Evolutionary conservation across 92 coral and sea anemone species (phyloP).

Genomic region (Montipora capitata): DNA sequence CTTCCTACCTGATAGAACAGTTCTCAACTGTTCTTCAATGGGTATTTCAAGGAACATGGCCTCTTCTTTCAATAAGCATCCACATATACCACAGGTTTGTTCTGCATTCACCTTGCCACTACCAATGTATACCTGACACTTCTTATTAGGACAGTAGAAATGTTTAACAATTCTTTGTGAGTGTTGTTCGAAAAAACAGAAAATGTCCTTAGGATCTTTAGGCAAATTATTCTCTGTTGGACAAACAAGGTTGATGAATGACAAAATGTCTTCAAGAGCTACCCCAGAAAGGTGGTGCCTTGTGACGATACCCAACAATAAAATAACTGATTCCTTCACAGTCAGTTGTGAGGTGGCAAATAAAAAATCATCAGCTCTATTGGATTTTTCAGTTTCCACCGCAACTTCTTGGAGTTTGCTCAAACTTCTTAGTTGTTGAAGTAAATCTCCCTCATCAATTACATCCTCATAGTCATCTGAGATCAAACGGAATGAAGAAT

Average conservation of each 20-base stretch:
- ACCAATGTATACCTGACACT: slow-evolving; percentile 34
- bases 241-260: slow-evolving; percentile 26
- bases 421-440: slow-evolving; percentile 10
- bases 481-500: background rate
- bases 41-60: slow-evolving; percentile 50
- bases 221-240: slow-evolving; percentile 30
- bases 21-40: slow-evolving; percentile 18
- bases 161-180: slow-evolving; percentile 30
- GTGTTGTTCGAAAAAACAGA: slow-evolving; percentile 18
- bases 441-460: slow-evolving; percentile 18
- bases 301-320: slow-evolving; percentile 30
- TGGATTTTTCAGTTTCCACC: background rate
- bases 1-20: slow-evolving; percentile 21
- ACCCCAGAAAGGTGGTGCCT: slow-evolving; percentile 53
- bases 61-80: slow-evolving; percentile 7
- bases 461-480: background rate
- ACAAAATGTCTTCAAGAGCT: slow-evolving; percentile 40
- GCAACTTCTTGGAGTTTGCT: background rate
- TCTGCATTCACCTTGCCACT: background rate
- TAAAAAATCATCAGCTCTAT: background rate
- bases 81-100: slow-evolving; percentile 13
- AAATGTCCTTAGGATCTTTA: slow-evolving; percentile 18
- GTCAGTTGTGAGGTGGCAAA: slow-evolving; percentile 34
- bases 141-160: slow-evolving; percentile 52
- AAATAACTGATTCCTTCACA: slow-evolving; percentile 30